These are phyloP conservation scores for Diplolepis rosae DNA, from an alignment of 2,888 invertebrate genomes.

Conservation along the genomic window DNA sequence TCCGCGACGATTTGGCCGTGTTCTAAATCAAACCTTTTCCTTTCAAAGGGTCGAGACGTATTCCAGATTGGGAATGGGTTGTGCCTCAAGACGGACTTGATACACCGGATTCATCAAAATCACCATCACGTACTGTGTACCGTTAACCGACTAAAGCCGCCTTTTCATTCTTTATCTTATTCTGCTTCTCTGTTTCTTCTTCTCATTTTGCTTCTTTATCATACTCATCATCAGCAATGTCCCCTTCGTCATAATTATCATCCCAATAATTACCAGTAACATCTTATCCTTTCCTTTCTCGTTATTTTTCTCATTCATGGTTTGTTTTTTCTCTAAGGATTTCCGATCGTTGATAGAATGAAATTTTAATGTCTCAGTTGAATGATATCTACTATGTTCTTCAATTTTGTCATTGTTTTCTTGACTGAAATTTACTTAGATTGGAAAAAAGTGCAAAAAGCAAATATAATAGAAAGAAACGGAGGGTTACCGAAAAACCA, in stretches of 20 bases:
- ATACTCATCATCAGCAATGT: too few species aligned
- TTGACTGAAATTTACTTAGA: not conserved
- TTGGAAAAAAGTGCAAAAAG: not conserved
- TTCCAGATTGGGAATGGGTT: not conserved
- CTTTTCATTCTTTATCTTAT: conserved; percentile 43
- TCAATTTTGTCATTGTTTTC: not conserved
- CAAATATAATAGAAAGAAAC: conserved; percentile 30
- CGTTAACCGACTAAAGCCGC: conserved; percentile 52
- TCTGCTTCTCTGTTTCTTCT: conserved; percentile 39
- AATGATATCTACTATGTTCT: not conserved
- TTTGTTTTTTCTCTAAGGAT: too few species aligned
- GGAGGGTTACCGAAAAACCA: conserved; percentile 58
- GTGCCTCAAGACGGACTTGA: conserved; percentile 38
- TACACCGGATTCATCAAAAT: conserved; percentile 50
- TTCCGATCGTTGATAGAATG: too few species aligned
- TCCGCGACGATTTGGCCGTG: conserved; percentile 49
- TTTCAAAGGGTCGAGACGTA: conserved; percentile 37
- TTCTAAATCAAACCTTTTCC: conserved; percentile 58
- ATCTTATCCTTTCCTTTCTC: too few species aligned
- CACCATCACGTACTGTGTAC: conserved; percentile 59
- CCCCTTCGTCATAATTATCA: too few species aligned
- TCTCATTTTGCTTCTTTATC: conserved; percentile 32
- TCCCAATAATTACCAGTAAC: too few species aligned
- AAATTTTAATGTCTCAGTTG: not conserved
- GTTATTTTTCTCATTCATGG: too few species aligned